Evolutionary conservation across 2,888 invertebrate genomes (phyloP), one percentile per base, ranked within the genome.

Genomic region (Chrysina gloriosa): DNA sequence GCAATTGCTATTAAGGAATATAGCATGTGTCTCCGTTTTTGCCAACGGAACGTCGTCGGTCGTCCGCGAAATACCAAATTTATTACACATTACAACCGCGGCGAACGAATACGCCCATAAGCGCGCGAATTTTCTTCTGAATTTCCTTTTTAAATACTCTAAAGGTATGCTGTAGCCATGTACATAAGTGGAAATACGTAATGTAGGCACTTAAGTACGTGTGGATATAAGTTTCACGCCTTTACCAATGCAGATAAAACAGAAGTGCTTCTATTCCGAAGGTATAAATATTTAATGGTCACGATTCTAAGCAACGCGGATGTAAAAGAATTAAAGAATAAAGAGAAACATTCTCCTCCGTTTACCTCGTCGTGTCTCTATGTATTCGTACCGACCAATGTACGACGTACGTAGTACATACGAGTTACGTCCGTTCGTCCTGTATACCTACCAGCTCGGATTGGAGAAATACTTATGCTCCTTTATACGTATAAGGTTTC

Each of bases 241-340:
- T 72, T 69, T 71, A 67, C 54, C 69, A 69, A 73, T 71, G 71
- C 66, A 71, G 71, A 70, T 71, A 72, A 70, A 71, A 52, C 68
- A 69, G 71, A 63, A 63, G 67, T 67, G 70, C 68, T 66, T 69
- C 71, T 50, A 67, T 54, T 67, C 70, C 68, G 39, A 54, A 65
- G 31, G 66, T 70, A 73, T 73, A 72, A 73, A 73, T 73, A 73
- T 72, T 73, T 73, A 73, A 70, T 69, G 71, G 73, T 73, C 73
- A 73, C 73, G 73, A 72, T 63, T 69, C 67, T 54, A 63, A 68
- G 71, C 68, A 70, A 70, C 72, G 63, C 54, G 63, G 56, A 68
- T 69, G 65, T 69, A 70, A 71, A 68, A 66, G 66, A 65, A 71
- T 63, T 68, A 64, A 68, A 65, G 68, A 67, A 58, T 54, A 61